Evolutionary conservation across 2,797 vertebrate genomes (phyloP), one percentile per base, ranked within the genome.

Genomic region (Leptatherina wallacei): DNA sequence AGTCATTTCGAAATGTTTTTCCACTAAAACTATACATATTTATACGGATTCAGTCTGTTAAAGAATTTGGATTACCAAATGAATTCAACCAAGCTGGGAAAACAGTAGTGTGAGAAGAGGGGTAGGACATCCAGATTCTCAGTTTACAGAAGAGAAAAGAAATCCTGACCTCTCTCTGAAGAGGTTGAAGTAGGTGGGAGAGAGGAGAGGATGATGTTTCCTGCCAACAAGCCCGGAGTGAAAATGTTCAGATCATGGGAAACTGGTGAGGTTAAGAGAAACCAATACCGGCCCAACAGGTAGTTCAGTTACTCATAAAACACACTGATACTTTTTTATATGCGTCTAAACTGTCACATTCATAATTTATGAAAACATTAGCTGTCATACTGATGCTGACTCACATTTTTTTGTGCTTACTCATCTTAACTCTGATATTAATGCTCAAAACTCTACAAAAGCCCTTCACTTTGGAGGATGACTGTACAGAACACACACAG

Each of bases 221-320:
- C 47, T 77, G 69, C 58, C 69, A 83, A 72, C 52, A 27, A 65
- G 61, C 71, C 58, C 3, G 33, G 14, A 72, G 79, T 47, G 40
- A 78, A 77, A 76, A 64, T 32, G 0, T 66, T 62, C 24, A 0
- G 65, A 75, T 62, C 64, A 70, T 89, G 83, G 70, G 84, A 89
- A 72, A 84, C 49, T 4, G 42, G 24, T 68, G 67, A 62, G 77
- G 62, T 83, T 27, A 13, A 73, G 80, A 75, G 83, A 87, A 87
- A 82, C 77, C 71, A 47, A 73, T 80, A 75, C 73, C 6, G 1
- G 57, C 61, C 82, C 73, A 73, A 82, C 86, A 89, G 88, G 88
- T 87, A 80, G 57, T 65, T 63, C 71, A 69, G 29, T 57, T 11
- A 33, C 72, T 78, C 58, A 36, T 68, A 44, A 81, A 71, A 73